Evolutionary conservation across 1,140 invertebrate genomes (phyloP).

Genomic region (Cydia strobilella): DNA sequence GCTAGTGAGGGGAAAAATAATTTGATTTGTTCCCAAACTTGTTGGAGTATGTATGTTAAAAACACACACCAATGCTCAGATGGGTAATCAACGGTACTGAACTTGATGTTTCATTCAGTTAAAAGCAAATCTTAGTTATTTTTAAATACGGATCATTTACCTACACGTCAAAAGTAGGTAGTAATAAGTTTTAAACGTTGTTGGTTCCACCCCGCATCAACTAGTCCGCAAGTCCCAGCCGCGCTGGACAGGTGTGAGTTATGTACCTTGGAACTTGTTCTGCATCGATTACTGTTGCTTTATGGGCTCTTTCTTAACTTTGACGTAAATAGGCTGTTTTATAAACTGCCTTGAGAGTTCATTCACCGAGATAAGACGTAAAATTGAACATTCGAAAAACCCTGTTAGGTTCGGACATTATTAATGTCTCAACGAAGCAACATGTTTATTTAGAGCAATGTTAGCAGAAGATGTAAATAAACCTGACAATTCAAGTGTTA

Average conservation of each 20-base stretch:
- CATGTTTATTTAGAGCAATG: too few species aligned
- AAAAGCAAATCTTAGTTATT: not conserved
- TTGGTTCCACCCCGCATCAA: not conserved
- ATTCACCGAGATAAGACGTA: not conserved
- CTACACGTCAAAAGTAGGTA: not conserved
- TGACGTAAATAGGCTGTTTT: not conserved
- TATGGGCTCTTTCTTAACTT: not conserved
- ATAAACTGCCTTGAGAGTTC: not conserved
- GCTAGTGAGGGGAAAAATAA: too few species aligned
- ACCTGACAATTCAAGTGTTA: too few species aligned
- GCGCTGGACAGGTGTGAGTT: conserved; percentile 6
- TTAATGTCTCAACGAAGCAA: too few species aligned
- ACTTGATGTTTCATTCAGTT: not conserved
- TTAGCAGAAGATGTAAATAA: too few species aligned
- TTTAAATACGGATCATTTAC: not conserved
- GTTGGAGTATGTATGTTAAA: too few species aligned
- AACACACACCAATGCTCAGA: too few species aligned
- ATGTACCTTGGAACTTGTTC: conserved; percentile 2
- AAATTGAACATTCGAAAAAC: too few species aligned
- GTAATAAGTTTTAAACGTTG: not conserved
- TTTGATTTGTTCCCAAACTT: too few species aligned
- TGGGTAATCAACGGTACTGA: too few species aligned
- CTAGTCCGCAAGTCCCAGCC: conserved; percentile 5
- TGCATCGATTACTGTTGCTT: not conserved
- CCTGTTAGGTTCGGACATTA: too few species aligned